These are phyloP conservation scores for Diaperis boleti DNA, from an alignment of 2,888 invertebrate genomes.

Conservation along the genomic window DNA sequence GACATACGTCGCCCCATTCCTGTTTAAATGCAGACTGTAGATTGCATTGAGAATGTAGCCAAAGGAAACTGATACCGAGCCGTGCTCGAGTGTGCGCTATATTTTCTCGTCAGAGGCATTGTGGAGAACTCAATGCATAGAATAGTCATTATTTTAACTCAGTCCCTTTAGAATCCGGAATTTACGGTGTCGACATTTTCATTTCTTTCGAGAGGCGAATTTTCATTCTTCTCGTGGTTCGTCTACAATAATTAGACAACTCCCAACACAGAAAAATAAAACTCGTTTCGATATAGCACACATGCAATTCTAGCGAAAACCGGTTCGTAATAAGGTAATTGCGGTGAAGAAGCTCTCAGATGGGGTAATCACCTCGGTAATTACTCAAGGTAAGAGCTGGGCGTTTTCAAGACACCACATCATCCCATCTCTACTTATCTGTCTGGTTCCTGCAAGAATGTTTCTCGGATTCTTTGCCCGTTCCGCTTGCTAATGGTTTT, in stretches of 20 bases:
- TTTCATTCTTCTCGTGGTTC: conserved; percentile 1
- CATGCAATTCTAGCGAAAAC: conserved; percentile 35
- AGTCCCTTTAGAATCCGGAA: conserved; percentile 28
- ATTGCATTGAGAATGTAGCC: conserved; percentile 47
- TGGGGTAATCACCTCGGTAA: conserved; percentile 44
- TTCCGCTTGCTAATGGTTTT: conserved; percentile 34
- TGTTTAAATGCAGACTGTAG: conserved; percentile 44
- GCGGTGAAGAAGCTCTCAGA: conserved; percentile 41
- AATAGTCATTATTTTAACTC: conserved; percentile 58
- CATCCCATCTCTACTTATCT: conserved; percentile 35
- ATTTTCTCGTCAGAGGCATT: conserved; percentile 58
- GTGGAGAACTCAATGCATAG: conserved; percentile 60
- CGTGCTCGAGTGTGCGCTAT: conserved; percentile 45
- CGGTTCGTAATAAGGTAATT: conserved; percentile 44
- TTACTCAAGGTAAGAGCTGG: conserved; percentile 40
- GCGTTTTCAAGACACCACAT: conserved; percentile 32
- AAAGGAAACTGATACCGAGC: conserved; percentile 55
- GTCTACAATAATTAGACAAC: conserved; percentile 10
- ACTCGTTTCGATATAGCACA: conserved; percentile 38
- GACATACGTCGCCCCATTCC: not conserved
- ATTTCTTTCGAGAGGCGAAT: conserved; percentile 11
- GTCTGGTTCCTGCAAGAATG: conserved; percentile 38
- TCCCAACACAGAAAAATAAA: conserved; percentile 1
- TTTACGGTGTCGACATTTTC: conserved; percentile 29
- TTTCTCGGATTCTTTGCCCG: conserved; percentile 36